These are phyloP conservation scores for Drosophila imparisetae DNA, from an alignment of 2,888 invertebrate genomes.

Conservation along the genomic window DNA sequence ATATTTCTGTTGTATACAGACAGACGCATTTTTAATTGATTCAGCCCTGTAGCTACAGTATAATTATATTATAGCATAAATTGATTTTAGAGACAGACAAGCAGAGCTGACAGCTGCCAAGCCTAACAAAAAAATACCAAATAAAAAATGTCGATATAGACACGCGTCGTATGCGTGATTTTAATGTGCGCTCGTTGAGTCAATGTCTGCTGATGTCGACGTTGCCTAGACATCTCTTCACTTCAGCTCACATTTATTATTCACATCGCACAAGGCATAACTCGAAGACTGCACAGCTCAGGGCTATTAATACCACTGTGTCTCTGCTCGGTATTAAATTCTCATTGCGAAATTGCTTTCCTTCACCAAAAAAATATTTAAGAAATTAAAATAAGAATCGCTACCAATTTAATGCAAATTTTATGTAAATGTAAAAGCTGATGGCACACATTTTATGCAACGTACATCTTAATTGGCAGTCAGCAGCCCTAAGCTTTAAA, in stretches of 20 bases:
- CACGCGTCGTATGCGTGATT: conserved; percentile 74
- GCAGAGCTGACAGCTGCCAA: conserved; percentile 59
- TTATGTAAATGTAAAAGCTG: conserved; percentile 36
- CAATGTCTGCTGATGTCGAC: conserved; percentile 40
- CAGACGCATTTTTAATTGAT: conserved; percentile 61
- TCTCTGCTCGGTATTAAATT: conserved; percentile 25
- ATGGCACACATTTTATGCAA: conserved; percentile 9
- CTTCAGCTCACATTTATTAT: conserved; percentile 46
- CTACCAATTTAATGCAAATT: conserved; percentile 30
- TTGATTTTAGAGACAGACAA: conserved; percentile 45
- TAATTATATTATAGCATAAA: conserved; percentile 52
- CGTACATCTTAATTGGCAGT: conserved; percentile 15
- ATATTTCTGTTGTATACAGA: conserved; percentile 1
- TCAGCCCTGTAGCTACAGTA: conserved; percentile 49
- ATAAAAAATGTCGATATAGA: conserved; percentile 45
- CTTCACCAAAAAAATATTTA: neutral
- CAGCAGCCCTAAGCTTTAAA: conserved; percentile 29
- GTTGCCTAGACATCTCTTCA: conserved; percentile 57
- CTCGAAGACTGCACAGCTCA: conserved; percentile 14
- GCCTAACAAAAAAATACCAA: conserved; percentile 7
- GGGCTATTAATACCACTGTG: conserved; percentile 30
- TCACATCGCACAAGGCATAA: conserved; percentile 26
- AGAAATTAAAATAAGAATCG: conserved; percentile 3
- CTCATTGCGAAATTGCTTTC: conserved; percentile 15
- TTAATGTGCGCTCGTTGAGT: conserved; percentile 40